Base-by-base conservation (phyloP, 2,797 vertebrate species). In the Sitta carolinensis region DNA sequence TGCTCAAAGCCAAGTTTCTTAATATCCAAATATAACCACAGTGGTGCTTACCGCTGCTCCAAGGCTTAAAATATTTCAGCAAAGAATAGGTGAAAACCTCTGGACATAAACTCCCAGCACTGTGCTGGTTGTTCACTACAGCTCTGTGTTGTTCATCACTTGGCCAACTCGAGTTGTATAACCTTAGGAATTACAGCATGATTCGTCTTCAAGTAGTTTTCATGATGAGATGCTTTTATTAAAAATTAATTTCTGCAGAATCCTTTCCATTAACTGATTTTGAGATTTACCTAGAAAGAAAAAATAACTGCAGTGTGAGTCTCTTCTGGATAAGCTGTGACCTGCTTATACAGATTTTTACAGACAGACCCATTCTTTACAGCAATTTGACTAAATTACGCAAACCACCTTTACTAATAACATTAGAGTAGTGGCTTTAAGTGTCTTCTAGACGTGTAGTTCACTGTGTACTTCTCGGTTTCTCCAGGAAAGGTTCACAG, bases 191-290 rank as follows among this genome's bases (percentile, higher is more conserved):
- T 66, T 29, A 86, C 50, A 78, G 32, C 59, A 47, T 8, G 13
- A 74, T 68, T 84, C 26, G 0, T 34, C 58, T 38, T 48, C 32
- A 26, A 75, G 20, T 50, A 38, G 42, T 76, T 87, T 48, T 54
- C 57, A 70, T 32, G 0, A 70, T 78, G 21, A 90, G 43, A 38
- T 69, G 57, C 12, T 90, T 96, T 95, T 94, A 95, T 94, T 94
- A 67, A 79, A 21, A 68, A 88, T 36, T 78, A 14, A 70, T 34
- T 91, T 67, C 30, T 48, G 47, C 42, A 50, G 19, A 57, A 42
- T 61, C 72, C 42, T 59, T 78, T 55, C 67, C 75, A 51, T 50
- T 51, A 40, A 51, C 16, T 9, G 6, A 63, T 67, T 73, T 58
- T 43, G n/a, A 59, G 43, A 81, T 91, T 62, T 64, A 87, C 34